Conservation (phyloP, 2,797 vertebrate species). For the Atherinosoma microstoma region DNA sequence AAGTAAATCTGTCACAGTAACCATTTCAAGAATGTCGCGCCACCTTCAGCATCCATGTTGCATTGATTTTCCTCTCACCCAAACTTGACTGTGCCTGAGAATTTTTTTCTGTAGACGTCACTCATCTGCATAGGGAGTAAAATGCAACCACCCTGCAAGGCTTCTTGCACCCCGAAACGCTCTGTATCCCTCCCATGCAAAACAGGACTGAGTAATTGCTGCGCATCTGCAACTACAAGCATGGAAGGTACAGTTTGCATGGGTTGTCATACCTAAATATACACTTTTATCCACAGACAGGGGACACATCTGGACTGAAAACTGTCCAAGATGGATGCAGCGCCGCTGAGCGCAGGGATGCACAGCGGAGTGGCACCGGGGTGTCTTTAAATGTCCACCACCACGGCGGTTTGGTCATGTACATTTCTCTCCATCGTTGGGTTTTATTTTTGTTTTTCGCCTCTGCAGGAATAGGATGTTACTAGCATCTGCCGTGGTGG, state of each 20-base stretch:
- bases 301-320: constrained; percentile 70
- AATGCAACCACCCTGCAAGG: constrained; percentile 72
- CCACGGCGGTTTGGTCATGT: constrained; percentile 10
- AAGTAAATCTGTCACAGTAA: constrained; percentile 40
- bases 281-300: constrained; percentile 47
- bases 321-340: constrained; percentile 81
- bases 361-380: constrained; percentile 56
- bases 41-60: constrained; percentile 49
- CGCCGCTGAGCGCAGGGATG: constrained; percentile 69
- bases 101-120: constrained; percentile 80
- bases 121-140: constrained; percentile 83
- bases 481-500: constrained; percentile 93
- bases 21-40: constrained; percentile 46
- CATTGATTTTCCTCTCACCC: constrained; percentile 71
- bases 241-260: constrained; percentile 79
- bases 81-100: constrained; percentile 77
- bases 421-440: constrained; percentile 7
- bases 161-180: constrained; percentile 45
- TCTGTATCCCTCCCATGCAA: constrained; percentile 28
- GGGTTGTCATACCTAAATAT: constrained; percentile 47
- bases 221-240: constrained; percentile 68
- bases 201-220: constrained; percentile 48
- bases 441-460: constrained; percentile 16
- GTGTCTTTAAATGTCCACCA: constrained; percentile 51
- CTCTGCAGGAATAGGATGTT: constrained; percentile 87